phyloP scores from a whole-genome alignment of 2,888 invertebrate genomes.

The Andricus quercusramuli region DNA sequence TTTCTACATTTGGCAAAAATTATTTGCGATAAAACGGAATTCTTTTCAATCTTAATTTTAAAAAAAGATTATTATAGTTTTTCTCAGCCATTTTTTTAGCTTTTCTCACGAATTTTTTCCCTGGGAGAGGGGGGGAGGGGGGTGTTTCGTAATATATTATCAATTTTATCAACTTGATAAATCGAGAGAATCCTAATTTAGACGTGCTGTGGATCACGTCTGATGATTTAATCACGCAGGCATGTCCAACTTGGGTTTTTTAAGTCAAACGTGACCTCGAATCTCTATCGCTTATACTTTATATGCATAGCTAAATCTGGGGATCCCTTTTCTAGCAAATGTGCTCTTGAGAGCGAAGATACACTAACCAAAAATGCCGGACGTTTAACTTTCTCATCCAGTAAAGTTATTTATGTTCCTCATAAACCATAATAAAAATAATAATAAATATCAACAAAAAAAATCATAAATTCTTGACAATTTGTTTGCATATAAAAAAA shows the following conservation, averaged over 20 bases:
- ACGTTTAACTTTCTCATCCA: background rate
- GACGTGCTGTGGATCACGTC: background rate
- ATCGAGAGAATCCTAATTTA: background rate
- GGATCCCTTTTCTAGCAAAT: background rate
- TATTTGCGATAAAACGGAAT: too few relatives aligned
- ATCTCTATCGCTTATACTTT: background rate
- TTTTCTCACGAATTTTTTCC: too few relatives aligned
- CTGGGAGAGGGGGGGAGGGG: too few relatives aligned
- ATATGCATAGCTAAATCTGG: slow-evolving; percentile 1
- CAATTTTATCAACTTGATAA: background rate
- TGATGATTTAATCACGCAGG: background rate
- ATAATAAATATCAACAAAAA: background rate
- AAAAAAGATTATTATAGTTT: too few relatives aligned
- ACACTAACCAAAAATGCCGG: background rate
- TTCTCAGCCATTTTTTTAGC: too few relatives aligned
- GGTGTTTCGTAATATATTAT: too few relatives aligned
- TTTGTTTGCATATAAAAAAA: background rate
- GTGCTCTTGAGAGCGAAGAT: background rate
- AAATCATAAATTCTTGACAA: too few relatives aligned
- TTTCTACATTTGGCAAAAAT: too few relatives aligned
- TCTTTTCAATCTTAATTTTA: too few relatives aligned
- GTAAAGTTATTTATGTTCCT: background rate
- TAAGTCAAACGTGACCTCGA: background rate
- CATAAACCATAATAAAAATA: background rate
- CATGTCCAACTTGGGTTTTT: background rate